Conservation (phyloP, 2,113 vertebrate species). For the Mastomys coucha region DNA sequence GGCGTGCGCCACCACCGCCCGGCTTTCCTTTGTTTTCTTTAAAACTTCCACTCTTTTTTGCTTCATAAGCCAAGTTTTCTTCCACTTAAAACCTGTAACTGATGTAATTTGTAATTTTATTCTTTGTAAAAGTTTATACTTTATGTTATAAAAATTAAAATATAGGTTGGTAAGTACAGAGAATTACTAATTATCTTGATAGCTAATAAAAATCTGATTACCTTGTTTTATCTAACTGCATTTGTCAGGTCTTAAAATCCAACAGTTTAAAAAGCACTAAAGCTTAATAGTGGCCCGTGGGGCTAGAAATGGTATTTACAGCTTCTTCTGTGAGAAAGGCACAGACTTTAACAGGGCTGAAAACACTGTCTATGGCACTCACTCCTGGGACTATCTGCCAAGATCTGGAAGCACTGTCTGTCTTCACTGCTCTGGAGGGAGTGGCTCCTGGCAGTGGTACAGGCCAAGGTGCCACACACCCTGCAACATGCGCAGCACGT, state of each 20-base stretch:
- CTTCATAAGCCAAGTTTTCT: constrained; percentile 14
- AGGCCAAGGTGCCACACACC: not conserved
- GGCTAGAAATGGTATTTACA: not conserved
- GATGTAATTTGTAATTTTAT: not conserved
- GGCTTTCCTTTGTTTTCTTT: too few species aligned
- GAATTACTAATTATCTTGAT: constrained; percentile 44
- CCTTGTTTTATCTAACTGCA: not conserved
- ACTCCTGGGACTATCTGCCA: not conserved
- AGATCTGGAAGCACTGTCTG: not conserved
- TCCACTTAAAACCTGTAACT: constrained; percentile 11
- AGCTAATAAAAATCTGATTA: constrained; percentile 27
- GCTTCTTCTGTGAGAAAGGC: not conserved
- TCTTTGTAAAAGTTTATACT: not conserved
- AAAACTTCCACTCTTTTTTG: not conserved
- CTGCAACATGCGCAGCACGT: not conserved
- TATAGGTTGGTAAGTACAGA: not conserved
- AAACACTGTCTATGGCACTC: not conserved
- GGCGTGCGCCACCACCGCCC: too few species aligned
- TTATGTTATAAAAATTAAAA: constrained; percentile 41
- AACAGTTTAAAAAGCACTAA: constrained; percentile 31
- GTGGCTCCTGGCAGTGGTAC: not conserved
- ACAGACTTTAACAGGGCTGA: not conserved
- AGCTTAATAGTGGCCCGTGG: not conserved
- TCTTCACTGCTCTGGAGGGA: not conserved
- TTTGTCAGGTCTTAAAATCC: constrained; percentile 39